Base-by-base conservation (phyloP, 2,888 invertebrate species). In the Choreutis nemorana region DNA sequence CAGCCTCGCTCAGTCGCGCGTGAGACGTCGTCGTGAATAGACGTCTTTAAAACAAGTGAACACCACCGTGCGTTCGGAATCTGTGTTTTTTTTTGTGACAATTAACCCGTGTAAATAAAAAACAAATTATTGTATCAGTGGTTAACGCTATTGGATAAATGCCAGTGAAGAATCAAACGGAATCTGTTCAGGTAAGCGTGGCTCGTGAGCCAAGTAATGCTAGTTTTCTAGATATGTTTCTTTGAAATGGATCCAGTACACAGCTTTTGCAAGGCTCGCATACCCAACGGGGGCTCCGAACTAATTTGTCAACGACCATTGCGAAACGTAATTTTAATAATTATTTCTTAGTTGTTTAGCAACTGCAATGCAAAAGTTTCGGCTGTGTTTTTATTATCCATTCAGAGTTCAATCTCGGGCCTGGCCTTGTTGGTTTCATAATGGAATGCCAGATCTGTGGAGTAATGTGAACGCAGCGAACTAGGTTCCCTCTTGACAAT, bases 231-330 rank as follows among this genome's bases (percentile, higher is more conserved):
- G 48, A 39, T 41, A 45, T 47, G 48, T 48, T 60, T 54, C 52
- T 54, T 55, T 50, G 25, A 37, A 57, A 58, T 56, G 59, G 65
- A 62, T 26, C 4, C 10, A 23, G 23, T 45, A 43, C 32, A 29
- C 40, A 45, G 52, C 50, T 61, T 64, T 66, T 60, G 67, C 66
- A 60, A 70, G 63, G 58, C 56, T 62, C 54, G 60, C 67, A 65
- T 71, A 70, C 67, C 64, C 44, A 37, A 41, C 35, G 35, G 35
- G 35, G 42, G 40, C 45, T 41, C 8, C 31, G 39, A 42, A 43
- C 42, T 53, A n/a, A 56, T 70, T 71, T 70, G 67, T 63, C 64
- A 67, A 66, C 59, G 55, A 55, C 36, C 12, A 41, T 47, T 62
- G 59, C 55, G 63, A 51, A 65, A 66, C 43, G 40, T 39, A 32